Evolutionary conservation across 2,797 vertebrate species (phyloP), one percentile per base, ranked within the genome.

Genomic region (Oreonectes daqikongensis): DNA sequence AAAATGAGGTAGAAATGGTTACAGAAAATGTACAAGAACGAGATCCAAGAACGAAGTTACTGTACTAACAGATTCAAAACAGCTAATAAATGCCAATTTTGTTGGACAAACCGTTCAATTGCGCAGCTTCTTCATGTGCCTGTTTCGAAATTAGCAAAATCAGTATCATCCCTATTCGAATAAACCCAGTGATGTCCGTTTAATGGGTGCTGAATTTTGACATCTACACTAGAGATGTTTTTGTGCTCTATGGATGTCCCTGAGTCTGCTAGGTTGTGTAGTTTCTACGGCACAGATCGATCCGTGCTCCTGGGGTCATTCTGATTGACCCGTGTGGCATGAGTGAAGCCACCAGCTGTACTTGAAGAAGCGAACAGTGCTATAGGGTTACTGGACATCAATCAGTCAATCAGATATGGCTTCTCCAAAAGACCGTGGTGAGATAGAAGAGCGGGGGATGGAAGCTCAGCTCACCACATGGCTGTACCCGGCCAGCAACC

Each of bases 1-100:
- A 96, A 84, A 96, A 96, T 96, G 96, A 99, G 97, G 97, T 99
- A 99, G 97, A 99, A 97, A 96, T 95, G 95, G 96, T 98, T 95
- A 96, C 94, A 97, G 93, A 95, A 93, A 93, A 93, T 92, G 86
- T 92, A 94, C 91, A 92, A 92, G 87, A 93, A 94, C 92, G 92
- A 92, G 85, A 92, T 91, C 89, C 88, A 88, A 90, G 84, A 91
- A 90, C 85, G 90, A 90, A 87, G 80, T 90, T 90, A 91, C 89
- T 79, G 86, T 75, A 80, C 89, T 87, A 92, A 90, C 80, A 88
- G 85, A 88, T 88, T 85, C 83, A 89, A 84, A 91, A 90, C 84
- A 86, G 86, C 84, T 87, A 88, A 87, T 82, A 88, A 90, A 91
- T 85, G 79, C 84, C 82, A 78, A 52, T 90, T 93, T 92, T 91